Conservation (phyloP, 2,797 vertebrate species). For the Macropodus opercularis region DNA sequence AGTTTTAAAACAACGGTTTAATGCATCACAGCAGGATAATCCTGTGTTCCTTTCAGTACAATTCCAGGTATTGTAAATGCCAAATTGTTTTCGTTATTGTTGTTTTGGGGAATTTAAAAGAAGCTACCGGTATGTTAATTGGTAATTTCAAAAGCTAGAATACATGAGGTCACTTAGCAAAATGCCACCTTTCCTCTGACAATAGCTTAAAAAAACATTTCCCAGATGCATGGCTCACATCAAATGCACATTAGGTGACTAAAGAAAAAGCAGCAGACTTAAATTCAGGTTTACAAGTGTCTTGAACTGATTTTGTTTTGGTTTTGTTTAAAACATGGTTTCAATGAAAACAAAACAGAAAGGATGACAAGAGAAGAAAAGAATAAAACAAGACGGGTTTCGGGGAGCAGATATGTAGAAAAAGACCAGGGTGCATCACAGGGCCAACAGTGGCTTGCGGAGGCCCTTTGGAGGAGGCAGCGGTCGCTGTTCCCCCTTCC, state of each 20-base stretch:
- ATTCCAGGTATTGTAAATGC: constrained; percentile 7
- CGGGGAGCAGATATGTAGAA: constrained; percentile 31
- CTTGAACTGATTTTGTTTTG: constrained; percentile 61
- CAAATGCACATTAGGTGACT: constrained; percentile 22
- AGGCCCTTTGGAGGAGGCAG: constrained; percentile 68
- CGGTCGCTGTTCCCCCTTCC: constrained; percentile 57
- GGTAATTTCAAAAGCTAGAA: constrained; percentile 38
- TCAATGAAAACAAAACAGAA: constrained; percentile 48
- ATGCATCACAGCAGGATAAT: constrained; percentile 9
- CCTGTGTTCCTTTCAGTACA: too few relatives aligned
- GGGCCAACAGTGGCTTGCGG: constrained; percentile 71
- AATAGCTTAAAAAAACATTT: constrained; percentile 49
- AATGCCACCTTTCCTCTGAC: constrained; percentile 43
- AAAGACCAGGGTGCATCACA: constrained; percentile 62
- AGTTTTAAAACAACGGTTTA: neutral
- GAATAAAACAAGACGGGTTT: constrained; percentile 48
- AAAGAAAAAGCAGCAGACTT: constrained; percentile 38
- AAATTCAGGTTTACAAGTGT: constrained; percentile 23
- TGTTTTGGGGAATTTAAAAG: constrained; percentile 5
- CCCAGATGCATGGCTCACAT: constrained; percentile 35
- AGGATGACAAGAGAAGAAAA: constrained; percentile 34
- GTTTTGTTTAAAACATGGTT: constrained; percentile 62
- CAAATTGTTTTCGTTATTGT: neutral
- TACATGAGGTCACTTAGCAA: constrained; percentile 16
- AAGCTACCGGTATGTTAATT: neutral